A percentile compares a stretch with the other conserved stretches of the same genome.
phyloP scores from a whole-genome alignment of 1,140 invertebrate genomes.

The Leptinotarsa undecemlineata region DNA sequence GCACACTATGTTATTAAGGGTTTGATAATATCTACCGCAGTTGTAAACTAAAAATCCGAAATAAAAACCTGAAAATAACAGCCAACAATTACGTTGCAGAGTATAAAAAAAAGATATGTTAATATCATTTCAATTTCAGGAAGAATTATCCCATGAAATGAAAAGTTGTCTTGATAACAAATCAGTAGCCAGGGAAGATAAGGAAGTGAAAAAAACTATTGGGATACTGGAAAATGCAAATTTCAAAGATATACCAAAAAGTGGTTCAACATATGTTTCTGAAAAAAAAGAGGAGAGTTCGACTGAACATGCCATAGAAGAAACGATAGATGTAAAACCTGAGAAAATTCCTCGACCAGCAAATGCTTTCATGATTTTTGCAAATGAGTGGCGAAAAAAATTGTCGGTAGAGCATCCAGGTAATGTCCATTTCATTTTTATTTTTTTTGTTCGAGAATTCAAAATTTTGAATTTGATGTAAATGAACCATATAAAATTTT shows the following conservation, averaged over 20 bases:
- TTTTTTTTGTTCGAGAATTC: no score
- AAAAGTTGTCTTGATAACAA: neutral
- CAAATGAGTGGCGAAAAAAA: constrained; percentile 58
- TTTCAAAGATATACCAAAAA: neutral
- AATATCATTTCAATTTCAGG: no score
- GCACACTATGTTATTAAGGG: no score
- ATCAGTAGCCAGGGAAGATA: neutral
- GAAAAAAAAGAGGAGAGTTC: no score
- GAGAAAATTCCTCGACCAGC: constrained; percentile 49
- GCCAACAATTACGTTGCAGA: no score
- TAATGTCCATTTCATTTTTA: constrained; percentile 24
- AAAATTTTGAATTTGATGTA: no score
- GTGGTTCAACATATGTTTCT: no score
- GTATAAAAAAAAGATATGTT: neutral
- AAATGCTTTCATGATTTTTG: constrained; percentile 64
- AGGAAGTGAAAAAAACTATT: neutral
- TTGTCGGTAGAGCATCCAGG: constrained; percentile 56
- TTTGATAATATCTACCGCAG: no score
- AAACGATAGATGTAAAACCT: neutral
- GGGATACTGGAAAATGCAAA: neutral
- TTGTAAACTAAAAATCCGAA: no score
- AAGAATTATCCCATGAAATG: neutral
- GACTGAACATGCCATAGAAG: no score
- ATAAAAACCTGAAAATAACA: no score
- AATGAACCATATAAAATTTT: no score